Evolutionary conservation across 2,113 vertebrate species (phyloP), one percentile per base, ranked within the genome.

Genomic region (Nothoprocta pentlandii): DNA sequence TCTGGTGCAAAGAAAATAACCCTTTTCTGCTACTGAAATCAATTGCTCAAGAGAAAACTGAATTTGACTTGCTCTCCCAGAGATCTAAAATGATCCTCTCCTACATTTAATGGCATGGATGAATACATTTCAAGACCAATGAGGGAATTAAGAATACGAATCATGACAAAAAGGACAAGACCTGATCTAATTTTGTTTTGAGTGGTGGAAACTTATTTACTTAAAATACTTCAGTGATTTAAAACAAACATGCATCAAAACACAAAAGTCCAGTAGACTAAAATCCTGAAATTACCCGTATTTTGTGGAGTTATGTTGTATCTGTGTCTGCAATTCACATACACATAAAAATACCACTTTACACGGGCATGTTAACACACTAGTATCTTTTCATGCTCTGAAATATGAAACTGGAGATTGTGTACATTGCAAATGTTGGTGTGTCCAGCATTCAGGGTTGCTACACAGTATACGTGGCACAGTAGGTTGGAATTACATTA

Each of bases 31-130:
- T 63, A 47, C 16, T 36, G 34, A 14, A 9, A 78, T 42, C 34
- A 39, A 8, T 16, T 0, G 0, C 42, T 23, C 22, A 47, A 4
- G 34, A 12, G 16, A 67, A 36, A 25, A 51, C 28, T 2, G 3
- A 79, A 77, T 49, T 87, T 86, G 77, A 79, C 30, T 28, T 28
- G 44, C 12, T 53, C 3, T 92, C 21, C 32, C 42, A 93, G 80
- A 90, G 83, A 77, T 46, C 49, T 41, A 53, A 70, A 46, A 64
- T 22, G 30, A 83, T 63, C 46, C 41, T 42, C 46, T 74, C 46
- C 23, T 49, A 87, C 82, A 74, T 10, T 56, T 17, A 85, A 23
- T 28, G n/a, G 47, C 51, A 32, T 10, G 42, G 30, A 42, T 68
- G 28, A 96, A 68, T 20, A 26, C 14, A 42, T 66, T 92, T 85